These are phyloP conservation scores for Oithona nana DNA, from an alignment of 2,888 invertebrate species.

Conservation along the genomic window DNA sequence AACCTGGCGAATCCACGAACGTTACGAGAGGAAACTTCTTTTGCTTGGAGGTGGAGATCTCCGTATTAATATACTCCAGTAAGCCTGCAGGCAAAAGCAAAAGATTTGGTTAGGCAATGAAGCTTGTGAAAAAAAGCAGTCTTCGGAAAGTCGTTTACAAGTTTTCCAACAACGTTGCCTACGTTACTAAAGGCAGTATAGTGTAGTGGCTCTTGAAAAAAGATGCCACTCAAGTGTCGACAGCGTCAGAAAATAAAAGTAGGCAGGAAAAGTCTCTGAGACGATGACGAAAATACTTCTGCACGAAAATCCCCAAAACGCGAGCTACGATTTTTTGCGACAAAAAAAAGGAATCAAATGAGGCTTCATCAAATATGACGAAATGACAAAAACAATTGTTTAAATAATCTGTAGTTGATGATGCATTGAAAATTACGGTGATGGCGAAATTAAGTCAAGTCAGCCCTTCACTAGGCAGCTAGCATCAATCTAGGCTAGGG, in stretches of 20 bases:
- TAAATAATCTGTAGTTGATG: background rate
- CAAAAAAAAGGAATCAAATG: too few species aligned
- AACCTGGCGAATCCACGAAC: slow-evolving; percentile 39
- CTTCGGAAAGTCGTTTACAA: too few species aligned
- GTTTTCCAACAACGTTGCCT: too few species aligned
- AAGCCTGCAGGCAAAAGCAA: slow-evolving; percentile 29
- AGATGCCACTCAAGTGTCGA: too few species aligned
- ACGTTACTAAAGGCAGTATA: too few species aligned
- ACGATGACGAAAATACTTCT: too few species aligned
- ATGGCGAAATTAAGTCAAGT: background rate
- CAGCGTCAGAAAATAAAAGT: too few species aligned
- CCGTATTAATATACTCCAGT: slow-evolving; percentile 35
- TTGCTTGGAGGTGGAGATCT: slow-evolving; percentile 37
- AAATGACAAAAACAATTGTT: slow-evolving; percentile 5
- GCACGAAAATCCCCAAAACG: too few species aligned
- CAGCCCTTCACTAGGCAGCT: slow-evolving; percentile 40
- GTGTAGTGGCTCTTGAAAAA: too few species aligned
- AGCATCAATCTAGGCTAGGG: slow-evolving; percentile 25
- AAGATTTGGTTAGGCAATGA: background rate
- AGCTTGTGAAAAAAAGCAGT: background rate
- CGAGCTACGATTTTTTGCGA: too few species aligned
- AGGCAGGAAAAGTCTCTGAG: too few species aligned
- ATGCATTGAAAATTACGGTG: background rate
- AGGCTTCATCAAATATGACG: too few species aligned
- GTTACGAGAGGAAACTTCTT: slow-evolving; percentile 38